Evolutionary conservation across 2,113 vertebrate genomes (phyloP), one percentile per base, ranked within the genome.

Genomic region (Arothron firmamentum): DNA sequence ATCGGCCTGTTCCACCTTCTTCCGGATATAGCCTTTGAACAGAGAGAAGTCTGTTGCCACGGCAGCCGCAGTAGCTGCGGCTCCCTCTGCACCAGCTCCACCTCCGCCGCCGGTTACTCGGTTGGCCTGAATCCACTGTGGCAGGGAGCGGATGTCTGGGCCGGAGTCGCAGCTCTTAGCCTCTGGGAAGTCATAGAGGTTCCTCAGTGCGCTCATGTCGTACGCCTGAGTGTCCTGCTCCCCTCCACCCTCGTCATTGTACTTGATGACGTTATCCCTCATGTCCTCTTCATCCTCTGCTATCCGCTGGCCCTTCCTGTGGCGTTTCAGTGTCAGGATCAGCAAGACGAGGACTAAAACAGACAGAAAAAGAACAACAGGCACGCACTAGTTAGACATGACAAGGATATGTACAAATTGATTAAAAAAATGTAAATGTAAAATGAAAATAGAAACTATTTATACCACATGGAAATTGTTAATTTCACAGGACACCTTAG

Each of bases 181-280:
- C 71, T 99, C 96, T 0, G 93, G 92, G 72, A 97, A 96, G 87
- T 99, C 96, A 3, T 98, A 99, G 67, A 98, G 95, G 85, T 94
- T 98, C 56, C 97, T 92, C 73, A 99, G 86, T 4, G 97, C 95
- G 10, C 94, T 96, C 97, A 99, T 99, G 90, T 99, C 97, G 14
- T 99, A 99, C 11, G 97, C 97, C 78, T 99, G 94, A 0, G 97
- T 99, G 93, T 99, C 97, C 89, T 98, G 96, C 88, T 99, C 97
- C 0, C 97, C 96, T 0, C 97, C 97, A 0, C 97, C 97, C 62
- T 99, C 97, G 1, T 98, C 97, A 0, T 99, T 99, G 93, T 99
- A 99, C 77, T 99, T 99, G 90, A 99, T 98, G 83, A 99, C 96
- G 54, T 99, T 99, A 88, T 99, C 97, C 2, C 97, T 90, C 97